Conservation (phyloP, 1,140 invertebrate species). For the Panagrolaimus sp. region DNA sequence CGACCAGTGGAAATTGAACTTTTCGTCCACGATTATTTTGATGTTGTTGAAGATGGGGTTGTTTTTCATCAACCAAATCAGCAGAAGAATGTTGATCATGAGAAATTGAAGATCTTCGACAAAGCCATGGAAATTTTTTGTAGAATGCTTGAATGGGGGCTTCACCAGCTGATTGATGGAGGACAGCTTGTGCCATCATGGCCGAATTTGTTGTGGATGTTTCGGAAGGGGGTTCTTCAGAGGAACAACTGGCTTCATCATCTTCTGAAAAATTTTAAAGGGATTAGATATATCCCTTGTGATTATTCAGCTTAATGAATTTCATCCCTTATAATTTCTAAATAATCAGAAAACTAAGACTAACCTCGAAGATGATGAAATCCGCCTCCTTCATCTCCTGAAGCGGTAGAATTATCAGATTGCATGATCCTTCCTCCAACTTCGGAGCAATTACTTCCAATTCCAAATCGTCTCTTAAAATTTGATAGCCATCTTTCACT, state of each 20-base stretch:
- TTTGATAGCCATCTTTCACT: slow-evolving; percentile 47
- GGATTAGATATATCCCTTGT: background rate
- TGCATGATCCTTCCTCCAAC: background rate
- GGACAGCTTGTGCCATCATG: slow-evolving; percentile 8
- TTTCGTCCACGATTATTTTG: background rate
- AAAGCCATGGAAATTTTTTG: slow-evolving; percentile 34
- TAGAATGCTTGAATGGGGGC: slow-evolving; percentile 46
- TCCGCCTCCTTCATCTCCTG: slow-evolving; percentile 4
- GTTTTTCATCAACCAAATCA: background rate
- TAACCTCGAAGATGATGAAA: background rate
- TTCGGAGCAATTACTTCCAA: slow-evolving; percentile 25
- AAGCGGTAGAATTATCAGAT: background rate
- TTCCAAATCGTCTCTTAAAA: slow-evolving; percentile 46
- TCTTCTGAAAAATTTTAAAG: slow-evolving; percentile 13
- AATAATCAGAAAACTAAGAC: background rate
- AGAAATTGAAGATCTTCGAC: background rate
- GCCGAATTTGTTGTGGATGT: slow-evolving; percentile 16
- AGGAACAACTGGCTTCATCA: background rate
- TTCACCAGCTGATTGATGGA: slow-evolving; percentile 22
- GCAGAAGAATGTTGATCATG: background rate
- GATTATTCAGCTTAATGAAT: slow-evolving; percentile 15
- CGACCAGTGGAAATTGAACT: background rate
- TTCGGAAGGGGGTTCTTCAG: slow-evolving; percentile 24
- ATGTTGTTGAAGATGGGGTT: background rate
- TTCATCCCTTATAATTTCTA: background rate